Conservation (phyloP, 2,797 vertebrate genomes). For the Syndactyla subalaris region DNA sequence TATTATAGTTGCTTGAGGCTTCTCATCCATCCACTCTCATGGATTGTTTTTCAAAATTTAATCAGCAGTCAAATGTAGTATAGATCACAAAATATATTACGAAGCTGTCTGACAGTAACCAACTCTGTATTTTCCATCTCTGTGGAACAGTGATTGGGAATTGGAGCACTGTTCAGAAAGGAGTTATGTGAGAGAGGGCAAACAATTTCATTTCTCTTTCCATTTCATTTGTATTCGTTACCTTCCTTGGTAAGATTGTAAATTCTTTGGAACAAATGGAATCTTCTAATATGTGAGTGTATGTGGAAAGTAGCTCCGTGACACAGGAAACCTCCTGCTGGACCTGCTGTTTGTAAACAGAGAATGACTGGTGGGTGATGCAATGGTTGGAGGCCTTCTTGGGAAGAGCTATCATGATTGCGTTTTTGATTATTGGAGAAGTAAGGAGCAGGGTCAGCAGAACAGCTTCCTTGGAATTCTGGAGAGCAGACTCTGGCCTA, state of each 20-base stretch:
- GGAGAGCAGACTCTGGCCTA: neutral
- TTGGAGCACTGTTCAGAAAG: neutral
- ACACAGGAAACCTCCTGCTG: neutral
- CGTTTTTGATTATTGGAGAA: neutral
- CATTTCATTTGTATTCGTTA: neutral
- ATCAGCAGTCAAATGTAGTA: slow-evolving; percentile 20
- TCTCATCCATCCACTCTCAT: neutral
- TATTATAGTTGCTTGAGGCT: slow-evolving; percentile 12
- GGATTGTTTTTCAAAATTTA: slow-evolving; percentile 16
- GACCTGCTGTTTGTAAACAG: neutral
- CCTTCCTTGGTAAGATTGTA: neutral
- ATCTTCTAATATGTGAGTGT: neutral
- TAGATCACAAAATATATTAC: neutral
- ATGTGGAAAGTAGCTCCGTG: neutral
- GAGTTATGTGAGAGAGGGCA: neutral
- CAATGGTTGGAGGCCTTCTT: fast-evolving
- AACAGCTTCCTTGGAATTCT: neutral
- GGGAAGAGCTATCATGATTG: fast-evolving
- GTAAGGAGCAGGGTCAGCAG: neutral
- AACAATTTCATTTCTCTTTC: neutral
- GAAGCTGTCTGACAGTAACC: neutral
- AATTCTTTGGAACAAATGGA: neutral
- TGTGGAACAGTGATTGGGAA: neutral
- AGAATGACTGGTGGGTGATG: neutral
- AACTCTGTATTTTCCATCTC: neutral